Base-by-base conservation (phyloP, 2,797 vertebrate genomes). In the Pagetopsis macropterus region DNA sequence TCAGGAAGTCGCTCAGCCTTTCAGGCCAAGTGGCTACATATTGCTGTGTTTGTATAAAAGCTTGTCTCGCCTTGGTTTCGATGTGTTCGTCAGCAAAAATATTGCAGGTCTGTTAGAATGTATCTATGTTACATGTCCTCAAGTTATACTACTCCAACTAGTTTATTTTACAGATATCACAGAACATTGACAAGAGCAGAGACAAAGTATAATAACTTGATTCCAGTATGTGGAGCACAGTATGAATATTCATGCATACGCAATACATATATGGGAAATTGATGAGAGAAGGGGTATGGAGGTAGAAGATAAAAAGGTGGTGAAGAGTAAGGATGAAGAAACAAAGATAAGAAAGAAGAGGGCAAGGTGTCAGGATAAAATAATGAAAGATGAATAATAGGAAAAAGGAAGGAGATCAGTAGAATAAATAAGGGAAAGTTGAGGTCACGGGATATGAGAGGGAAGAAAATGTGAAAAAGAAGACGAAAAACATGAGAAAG, bases 31-130 rank as follows among this genome's bases (percentile, higher is more conserved):
- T 65, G 81, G 3, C 65, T 78, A 65, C 50, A 76, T 71, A 74
- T 72, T 75, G 85, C 82, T 79, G 67, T 65, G 78, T 82, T 84
- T 81, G 80, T 86, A 74, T 68, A 75, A 84, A 81, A 80, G 66
- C 72, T 59, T 6, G 71, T 83, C 71, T 86, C 78, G 37, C 48
- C 2, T 76, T 65, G 75, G 44, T 58, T 70, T 52, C 33, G n/a
- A 70, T 61, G 50, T 73, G 70, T 66, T 63, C 65, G 78, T 82
- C 83, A 82, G 82, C 72, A 56, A 78, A 84, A 81, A 63, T 84
- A 70, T 57, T 51, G 66, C 63, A 57, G 56, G 45, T 81, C 56
- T 65, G 50, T 83, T 21, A 31, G 70, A 76, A 83, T 86, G 68
- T 81, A 85, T 85, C 64, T 65, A 66, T 77, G 27, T 45, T 33